Percentiles rank a stretch among this genome's conserved stretches.
Evolutionary conservation across 2,797 vertebrate genomes (phyloP).

Genomic region (Nyctibius grandis): DNA sequence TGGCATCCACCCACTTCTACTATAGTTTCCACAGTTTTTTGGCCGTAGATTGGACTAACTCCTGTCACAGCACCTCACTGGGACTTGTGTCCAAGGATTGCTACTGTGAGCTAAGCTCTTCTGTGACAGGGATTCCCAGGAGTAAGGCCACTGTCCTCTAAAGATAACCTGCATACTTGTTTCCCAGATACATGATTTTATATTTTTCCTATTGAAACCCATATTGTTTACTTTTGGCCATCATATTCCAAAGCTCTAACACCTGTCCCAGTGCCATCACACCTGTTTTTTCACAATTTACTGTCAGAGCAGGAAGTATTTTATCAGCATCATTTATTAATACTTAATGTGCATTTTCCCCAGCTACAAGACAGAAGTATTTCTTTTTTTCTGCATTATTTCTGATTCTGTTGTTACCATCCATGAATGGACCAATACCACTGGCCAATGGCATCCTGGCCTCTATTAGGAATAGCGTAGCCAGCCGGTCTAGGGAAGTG

Average conservation of each 20-base stretch:
- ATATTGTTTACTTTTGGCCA: background rate
- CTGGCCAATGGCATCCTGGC: no score
- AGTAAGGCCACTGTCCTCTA: background rate
- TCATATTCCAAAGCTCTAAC: background rate
- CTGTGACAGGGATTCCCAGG: background rate
- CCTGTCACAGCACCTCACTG: background rate
- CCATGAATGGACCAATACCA: background rate
- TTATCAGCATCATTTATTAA: background rate
- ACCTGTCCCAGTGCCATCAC: background rate
- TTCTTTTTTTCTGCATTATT: background rate
- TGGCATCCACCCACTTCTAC: background rate
- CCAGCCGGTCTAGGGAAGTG: no score
- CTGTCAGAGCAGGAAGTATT: background rate
- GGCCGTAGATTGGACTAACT: background rate
- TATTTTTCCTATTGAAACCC: background rate
- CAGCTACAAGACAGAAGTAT: background rate
- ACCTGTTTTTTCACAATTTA: background rate
- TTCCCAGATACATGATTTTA: background rate
- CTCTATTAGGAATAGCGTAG: no score
- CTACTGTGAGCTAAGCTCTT: background rate
- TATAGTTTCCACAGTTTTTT: background rate
- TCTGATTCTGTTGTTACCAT: background rate
- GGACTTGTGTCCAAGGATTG: background rate
- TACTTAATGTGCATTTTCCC: background rate
- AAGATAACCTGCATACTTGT: background rate